Evolutionary conservation across 2,888 invertebrate species (phyloP), one percentile per base, ranked within the genome.

Genomic region (Diplazon laetatorius): DNA sequence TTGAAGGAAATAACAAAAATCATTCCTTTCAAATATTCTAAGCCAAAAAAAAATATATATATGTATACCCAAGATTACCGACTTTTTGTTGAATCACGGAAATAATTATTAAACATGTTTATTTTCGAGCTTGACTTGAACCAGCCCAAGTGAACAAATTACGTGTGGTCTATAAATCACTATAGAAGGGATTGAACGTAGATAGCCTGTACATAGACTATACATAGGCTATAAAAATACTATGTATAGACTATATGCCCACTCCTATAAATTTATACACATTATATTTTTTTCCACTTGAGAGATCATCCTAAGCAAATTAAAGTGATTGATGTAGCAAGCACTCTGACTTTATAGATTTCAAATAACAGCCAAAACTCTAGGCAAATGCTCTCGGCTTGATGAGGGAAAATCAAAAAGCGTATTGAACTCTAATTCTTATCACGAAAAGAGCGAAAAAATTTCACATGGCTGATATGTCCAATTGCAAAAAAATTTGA

Each of bases 401-500:
- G 1, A 35, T 48, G 44, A 18, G 16, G 63, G 30, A 37, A 57
- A 70, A 57, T 46, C 18, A 48, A 37, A 20, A 9, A 48, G 10
- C 39, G 48, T 63, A 14, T 18, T 22, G 14, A 37, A 30, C 22
- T 39, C 9, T 44, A 44, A 25, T 57, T 9, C 44, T 35, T 1
- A 12, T 1, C 2, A 10, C 9, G n/a, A 4, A 1, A 44, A 18
- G 9, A 50, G 18, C 39, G 16, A 37, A 46, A 44, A 30, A 39
- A 55, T n/a, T n/a, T n/a, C 30, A 44, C 39, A 52, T 59, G 52
- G 50, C 25, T 55, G 35, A 63, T 60, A 69, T 57, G 14, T 22
- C 30, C 66, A n/a, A 63, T 73, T 68, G 48, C 39, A 68, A 46
- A 10, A 18, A 8, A 30, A 14, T 48, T 55, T 57, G 57, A 44